These are phyloP conservation scores for Cladopsammia gracilis DNA, from an alignment of 64 coral and sea anemone species.

Conservation along the genomic window DNA sequence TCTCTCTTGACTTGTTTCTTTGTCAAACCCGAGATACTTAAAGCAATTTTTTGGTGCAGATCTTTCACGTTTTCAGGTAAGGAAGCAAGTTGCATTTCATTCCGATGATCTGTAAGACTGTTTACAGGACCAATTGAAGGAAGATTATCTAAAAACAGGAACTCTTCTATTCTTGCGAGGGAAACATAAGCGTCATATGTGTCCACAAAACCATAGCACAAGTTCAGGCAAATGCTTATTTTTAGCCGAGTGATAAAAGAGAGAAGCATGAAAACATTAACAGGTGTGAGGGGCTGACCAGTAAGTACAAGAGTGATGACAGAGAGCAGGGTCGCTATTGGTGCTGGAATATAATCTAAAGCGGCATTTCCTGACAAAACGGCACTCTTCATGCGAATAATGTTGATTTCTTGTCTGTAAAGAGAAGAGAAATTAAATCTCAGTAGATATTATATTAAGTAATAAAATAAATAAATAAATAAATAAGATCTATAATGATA, in stretches of 20 bases:
- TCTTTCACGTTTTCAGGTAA: too few species aligned
- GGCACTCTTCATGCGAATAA: conserved; percentile 10
- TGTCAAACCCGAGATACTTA: too few species aligned
- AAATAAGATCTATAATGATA: too few species aligned
- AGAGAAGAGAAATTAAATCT: too few species aligned
- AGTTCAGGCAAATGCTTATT: background rate
- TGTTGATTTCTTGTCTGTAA: background rate
- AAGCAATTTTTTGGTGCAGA: too few species aligned
- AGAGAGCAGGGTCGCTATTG: background rate
- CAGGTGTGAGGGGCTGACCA: conserved; percentile 32
- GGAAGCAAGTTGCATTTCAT: too few species aligned
- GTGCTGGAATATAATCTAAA: background rate
- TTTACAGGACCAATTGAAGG: background rate
- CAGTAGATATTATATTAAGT: too few species aligned
- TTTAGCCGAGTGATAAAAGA: background rate
- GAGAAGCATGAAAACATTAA: conserved; percentile 46
- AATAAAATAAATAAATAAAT: too few species aligned
- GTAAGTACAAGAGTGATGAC: conserved; percentile 7
- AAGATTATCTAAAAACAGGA: background rate
- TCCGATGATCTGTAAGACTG: too few species aligned
- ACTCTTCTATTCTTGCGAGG: background rate
- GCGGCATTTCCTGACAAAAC: background rate
- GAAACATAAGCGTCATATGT: background rate
- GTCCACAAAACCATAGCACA: background rate
- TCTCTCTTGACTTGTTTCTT: too few species aligned